These are phyloP conservation scores for Agrochola circellaris DNA, from an alignment of 2,888 invertebrate genomes.

Conservation along the genomic window DNA sequence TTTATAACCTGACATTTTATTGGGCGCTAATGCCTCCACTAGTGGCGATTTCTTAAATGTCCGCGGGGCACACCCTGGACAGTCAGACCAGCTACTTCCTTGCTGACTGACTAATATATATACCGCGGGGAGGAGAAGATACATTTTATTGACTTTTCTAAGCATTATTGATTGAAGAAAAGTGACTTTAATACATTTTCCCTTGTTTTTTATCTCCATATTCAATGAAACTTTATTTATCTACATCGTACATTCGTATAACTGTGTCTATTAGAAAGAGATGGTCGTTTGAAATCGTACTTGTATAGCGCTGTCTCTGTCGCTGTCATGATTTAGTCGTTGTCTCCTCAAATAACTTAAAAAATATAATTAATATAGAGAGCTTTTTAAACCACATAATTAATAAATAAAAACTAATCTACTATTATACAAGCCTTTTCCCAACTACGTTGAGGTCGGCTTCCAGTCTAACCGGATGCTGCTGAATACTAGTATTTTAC, in stretches of 20 bases:
- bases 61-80: background rate
- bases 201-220: conserved; percentile 30
- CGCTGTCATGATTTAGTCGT: conserved; percentile 10
- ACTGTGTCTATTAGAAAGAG: conserved; percentile 32
- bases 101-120: background rate
- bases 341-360: conserved; percentile 8
- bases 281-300: background rate
- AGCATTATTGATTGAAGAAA: conserved; percentile 7
- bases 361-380: conserved; percentile 38
- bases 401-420: background rate
- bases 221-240: conserved; percentile 35
- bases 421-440: conserved; percentile 1
- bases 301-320: conserved; percentile 11
- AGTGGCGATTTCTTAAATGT: too few species aligned
- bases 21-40: background rate
- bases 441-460: background rate
- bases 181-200: conserved; percentile 19
- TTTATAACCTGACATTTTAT: background rate
- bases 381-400: conserved; percentile 29
- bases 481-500: background rate
- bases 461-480: background rate
- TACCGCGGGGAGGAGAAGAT: background rate
- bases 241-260: conserved; percentile 26
- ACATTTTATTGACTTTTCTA: conserved; percentile 2
- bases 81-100: background rate